A percentile compares a stretch with the other conserved stretches of the same genome.
Evolutionary conservation across 2,888 invertebrate genomes (phyloP).

Genomic region (Nysson spinosus): DNA sequence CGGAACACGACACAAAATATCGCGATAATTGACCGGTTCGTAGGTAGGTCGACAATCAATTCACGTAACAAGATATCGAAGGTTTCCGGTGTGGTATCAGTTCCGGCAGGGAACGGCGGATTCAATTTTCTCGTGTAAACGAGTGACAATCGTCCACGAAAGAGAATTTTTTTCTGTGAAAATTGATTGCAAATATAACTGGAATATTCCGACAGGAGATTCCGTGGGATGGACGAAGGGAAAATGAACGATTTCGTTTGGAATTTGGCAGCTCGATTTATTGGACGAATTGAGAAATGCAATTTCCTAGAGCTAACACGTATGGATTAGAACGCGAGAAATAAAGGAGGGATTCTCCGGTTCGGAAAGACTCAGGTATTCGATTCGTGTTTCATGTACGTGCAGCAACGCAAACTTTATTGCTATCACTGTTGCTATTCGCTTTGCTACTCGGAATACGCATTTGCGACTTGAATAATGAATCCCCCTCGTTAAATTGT

Average conservation of each 20-base stretch:
- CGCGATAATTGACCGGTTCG: conserved; percentile 40
- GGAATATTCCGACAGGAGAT: too few relatives aligned
- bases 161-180: background rate
- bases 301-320: too few relatives aligned
- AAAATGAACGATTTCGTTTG: too few relatives aligned
- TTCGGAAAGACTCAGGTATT: conserved; percentile 52
- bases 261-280: too few relatives aligned
- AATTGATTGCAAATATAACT: background rate
- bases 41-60: conserved; percentile 16
- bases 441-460: conserved; percentile 1
- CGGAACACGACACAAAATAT: background rate
- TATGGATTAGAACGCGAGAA: conserved; percentile 32
- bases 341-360: conserved; percentile 37
- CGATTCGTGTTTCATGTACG: conserved; percentile 55
- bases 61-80: conserved; percentile 47
- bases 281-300: too few relatives aligned
- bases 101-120: conserved; percentile 14
- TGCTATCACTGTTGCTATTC: conserved; percentile 14
- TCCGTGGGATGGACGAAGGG: too few relatives aligned
- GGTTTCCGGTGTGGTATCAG: conserved; percentile 53
- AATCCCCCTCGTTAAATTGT: conserved; percentile 8
- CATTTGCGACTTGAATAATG: conserved; percentile 9
- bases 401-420: conserved; percentile 63
- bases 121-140: conserved; percentile 2
- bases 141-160: background rate